Evolutionary conservation across 23 tunicate species (phyloP).

Genomic region (Trididemnum nubilum): DNA sequence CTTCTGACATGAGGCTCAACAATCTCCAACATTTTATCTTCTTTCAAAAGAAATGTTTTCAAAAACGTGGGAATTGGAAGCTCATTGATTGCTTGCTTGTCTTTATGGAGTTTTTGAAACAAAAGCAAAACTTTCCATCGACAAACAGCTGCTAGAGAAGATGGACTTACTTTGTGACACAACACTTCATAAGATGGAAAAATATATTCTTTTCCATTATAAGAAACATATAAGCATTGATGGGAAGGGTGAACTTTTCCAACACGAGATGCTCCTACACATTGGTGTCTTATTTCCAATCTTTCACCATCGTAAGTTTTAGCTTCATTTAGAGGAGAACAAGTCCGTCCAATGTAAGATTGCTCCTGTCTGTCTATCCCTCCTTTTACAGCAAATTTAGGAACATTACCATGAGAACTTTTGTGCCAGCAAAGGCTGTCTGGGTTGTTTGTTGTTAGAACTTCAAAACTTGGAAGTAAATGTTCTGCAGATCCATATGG

Average conservation of each 20-base stretch:
- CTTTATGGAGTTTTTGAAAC: no score
- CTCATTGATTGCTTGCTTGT: no score
- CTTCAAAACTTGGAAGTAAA: not conserved
- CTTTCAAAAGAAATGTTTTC: no score
- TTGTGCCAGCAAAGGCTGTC: conserved; percentile 12
- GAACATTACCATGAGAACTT: conserved; percentile 6
- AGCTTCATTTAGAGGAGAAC: conserved; percentile 34
- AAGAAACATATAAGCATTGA: conserved; percentile 55
- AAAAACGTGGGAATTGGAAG: no score
- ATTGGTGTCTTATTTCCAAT: not conserved
- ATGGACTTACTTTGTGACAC: no score
- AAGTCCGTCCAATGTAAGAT: conserved; percentile 57
- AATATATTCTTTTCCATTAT: conserved; percentile 52
- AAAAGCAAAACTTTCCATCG: no score
- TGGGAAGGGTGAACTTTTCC: conserved; percentile 67
- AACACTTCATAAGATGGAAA: no score
- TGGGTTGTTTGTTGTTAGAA: conserved; percentile 10
- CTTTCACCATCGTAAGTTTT: conserved; percentile 45
- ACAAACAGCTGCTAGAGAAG: no score
- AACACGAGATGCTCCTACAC: not conserved
- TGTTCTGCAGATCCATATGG: conserved; percentile 34
- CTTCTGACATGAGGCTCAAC: no score
- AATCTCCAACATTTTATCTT: no score
- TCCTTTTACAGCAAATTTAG: conserved; percentile 43
- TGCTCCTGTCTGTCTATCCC: conserved; percentile 33